Conservation (phyloP, 2,888 invertebrate species). For the Drosophila seclusa region DNA sequence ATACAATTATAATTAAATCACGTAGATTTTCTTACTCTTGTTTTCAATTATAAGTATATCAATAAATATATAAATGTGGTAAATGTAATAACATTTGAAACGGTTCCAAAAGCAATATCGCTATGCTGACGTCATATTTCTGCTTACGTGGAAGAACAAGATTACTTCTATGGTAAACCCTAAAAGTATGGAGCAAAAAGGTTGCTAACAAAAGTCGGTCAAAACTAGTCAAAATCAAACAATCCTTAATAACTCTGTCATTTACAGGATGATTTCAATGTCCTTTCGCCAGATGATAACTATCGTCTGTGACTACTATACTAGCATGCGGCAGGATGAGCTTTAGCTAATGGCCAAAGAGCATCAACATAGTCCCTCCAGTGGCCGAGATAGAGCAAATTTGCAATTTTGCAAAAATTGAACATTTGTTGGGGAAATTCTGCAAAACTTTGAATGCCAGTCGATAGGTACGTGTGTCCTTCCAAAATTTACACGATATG, state of each 20-base stretch:
- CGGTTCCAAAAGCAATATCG: not conserved
- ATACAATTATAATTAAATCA: conserved; percentile 49
- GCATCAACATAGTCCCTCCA: not conserved
- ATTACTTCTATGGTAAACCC: conserved; percentile 1
- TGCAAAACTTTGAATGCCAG: not conserved
- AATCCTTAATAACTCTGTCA: not conserved
- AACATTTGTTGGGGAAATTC: not conserved
- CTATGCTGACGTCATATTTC: conserved; percentile 43
- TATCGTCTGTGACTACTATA: not conserved
- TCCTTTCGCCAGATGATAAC: not conserved
- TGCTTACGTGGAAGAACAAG: conserved; percentile 19
- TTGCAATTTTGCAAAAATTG: not conserved
- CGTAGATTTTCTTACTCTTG: conserved; percentile 33
- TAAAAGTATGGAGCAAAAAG: conserved; percentile 28
- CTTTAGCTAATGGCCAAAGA: not conserved
- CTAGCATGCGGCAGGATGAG: no score
- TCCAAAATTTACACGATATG: not conserved
- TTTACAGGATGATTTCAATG: not conserved
- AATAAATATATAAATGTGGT: conserved; percentile 54
- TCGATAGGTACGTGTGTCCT: not conserved
- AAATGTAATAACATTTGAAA: conserved; percentile 25
- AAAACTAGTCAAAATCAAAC: not conserved
- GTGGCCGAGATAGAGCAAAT: not conserved
- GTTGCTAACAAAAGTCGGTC: not conserved
- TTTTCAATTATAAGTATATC: conserved; percentile 44